Evolutionary conservation across 1,140 invertebrate genomes (phyloP).

Genomic region (Drosophila bipectinata): DNA sequence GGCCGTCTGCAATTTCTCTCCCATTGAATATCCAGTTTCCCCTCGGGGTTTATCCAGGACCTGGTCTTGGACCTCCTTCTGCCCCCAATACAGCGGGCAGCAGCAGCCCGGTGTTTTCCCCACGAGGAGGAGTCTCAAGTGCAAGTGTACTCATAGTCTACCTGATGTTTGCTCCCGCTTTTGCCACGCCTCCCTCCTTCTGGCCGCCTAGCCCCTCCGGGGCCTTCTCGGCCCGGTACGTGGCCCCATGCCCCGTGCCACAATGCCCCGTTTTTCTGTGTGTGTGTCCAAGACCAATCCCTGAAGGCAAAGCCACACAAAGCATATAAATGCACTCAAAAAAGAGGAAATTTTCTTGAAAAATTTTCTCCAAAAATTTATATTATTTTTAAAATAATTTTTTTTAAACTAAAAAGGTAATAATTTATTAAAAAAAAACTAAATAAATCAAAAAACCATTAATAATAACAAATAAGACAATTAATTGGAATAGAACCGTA

Average conservation of each 20-base stretch:
- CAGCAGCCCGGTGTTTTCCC: background rate
- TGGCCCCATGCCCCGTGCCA: background rate
- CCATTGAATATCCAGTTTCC: background rate
- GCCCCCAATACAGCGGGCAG: too few relatives aligned
- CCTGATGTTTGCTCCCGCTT: constrained; percentile 59
- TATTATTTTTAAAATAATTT: too few relatives aligned
- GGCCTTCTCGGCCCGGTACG: too few relatives aligned
- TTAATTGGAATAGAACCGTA: too few relatives aligned
- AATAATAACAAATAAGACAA: too few relatives aligned
- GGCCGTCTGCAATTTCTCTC: constrained; percentile 22
- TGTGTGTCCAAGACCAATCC: constrained; percentile 36
- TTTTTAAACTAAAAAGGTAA: too few relatives aligned
- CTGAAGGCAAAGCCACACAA: constrained; percentile 47
- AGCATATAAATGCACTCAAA: constrained; percentile 14
- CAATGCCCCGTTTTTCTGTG: constrained; percentile 4
- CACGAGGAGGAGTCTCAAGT: constrained; percentile 56
- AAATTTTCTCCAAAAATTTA: too few relatives aligned
- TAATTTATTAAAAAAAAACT: too few relatives aligned
- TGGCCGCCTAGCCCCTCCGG: too few relatives aligned
- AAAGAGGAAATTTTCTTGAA: background rate
- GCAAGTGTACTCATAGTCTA: constrained; percentile 72
- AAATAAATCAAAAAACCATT: too few relatives aligned
- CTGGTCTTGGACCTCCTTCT: too few relatives aligned
- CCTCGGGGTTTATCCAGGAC: background rate
- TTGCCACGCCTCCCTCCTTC: background rate